Conservation (phyloP, 2,797 vertebrate species). For the Cuniculus paca region DNA sequence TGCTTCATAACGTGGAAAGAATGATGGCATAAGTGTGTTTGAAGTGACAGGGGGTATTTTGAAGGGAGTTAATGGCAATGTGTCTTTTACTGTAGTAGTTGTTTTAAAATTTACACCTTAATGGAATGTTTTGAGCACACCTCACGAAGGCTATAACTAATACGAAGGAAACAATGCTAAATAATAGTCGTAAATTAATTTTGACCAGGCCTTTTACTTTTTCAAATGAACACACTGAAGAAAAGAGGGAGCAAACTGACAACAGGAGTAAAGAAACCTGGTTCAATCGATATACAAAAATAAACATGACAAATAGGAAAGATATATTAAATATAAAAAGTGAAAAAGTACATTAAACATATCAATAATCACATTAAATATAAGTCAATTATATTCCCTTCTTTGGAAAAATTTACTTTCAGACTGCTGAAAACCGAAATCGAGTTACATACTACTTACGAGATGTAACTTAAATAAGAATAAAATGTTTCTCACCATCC, state of each 20-base stretch:
- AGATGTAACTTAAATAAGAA: neutral
- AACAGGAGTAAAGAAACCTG: neutral
- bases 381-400: neutral
- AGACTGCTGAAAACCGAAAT: neutral
- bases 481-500: neutral
- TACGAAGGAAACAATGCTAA: neutral
- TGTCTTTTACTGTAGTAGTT: neutral
- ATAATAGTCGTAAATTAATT: neutral
- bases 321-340: neutral
- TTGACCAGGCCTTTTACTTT: neutral
- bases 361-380: neutral
- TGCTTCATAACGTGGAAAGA: neutral
- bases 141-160: neutral
- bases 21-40: neutral
- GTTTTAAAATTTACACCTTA: neutral
- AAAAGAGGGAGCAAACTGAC: neutral
- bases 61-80: neutral
- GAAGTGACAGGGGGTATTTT: neutral
- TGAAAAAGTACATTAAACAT: neutral
- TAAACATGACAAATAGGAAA: neutral
- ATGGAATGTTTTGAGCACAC: neutral
- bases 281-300: neutral
- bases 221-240: neutral
- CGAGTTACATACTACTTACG: neutral
- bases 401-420: neutral